Conservation (phyloP, 2,888 invertebrate genomes). For the Neria commutata region DNA sequence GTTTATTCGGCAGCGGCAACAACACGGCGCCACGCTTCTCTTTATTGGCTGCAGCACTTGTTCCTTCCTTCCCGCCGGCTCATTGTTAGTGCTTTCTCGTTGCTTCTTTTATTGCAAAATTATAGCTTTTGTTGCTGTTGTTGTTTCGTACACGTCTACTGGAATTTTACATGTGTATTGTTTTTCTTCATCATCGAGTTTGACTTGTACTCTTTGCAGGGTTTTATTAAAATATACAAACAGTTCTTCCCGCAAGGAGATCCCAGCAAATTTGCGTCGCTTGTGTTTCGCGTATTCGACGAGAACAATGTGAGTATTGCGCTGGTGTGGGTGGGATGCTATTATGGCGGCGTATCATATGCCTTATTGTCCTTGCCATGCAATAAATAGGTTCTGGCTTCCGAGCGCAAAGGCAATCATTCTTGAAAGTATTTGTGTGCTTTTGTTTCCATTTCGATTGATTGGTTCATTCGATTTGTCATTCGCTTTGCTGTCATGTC, state of each 20-base stretch:
- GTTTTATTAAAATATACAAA: slow-evolving; percentile 99
- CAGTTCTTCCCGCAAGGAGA: slow-evolving; percentile 99
- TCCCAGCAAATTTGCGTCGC: slow-evolving; percentile 96
- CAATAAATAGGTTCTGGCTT: too few relatives aligned
- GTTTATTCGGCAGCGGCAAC: neutral
- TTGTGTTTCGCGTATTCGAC: slow-evolving; percentile 98
- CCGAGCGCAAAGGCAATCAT: too few relatives aligned
- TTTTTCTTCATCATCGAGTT: slow-evolving; percentile 25
- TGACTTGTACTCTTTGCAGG: slow-evolving; percentile 71
- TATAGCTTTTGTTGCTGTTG: slow-evolving; percentile 15
- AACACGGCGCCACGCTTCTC: slow-evolving; percentile 20
- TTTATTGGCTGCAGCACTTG: neutral
- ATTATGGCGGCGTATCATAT: too few relatives aligned
- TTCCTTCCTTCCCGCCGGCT: neutral
- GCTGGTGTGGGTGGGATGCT: neutral
- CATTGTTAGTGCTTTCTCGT: too few relatives aligned
- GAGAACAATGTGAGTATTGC: slow-evolving; percentile 91
- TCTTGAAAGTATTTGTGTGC: too few relatives aligned
- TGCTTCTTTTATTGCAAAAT: neutral
- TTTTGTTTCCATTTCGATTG: neutral
- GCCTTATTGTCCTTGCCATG: too few relatives aligned
- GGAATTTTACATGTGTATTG: slow-evolving; percentile 19
- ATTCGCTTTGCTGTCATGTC: too few relatives aligned
- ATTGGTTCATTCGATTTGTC: too few relatives aligned
- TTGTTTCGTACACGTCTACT: neutral